These are phyloP conservation scores for Cheilosia vulpina DNA, from an alignment of 2,888 invertebrate species.

Conservation along the genomic window DNA sequence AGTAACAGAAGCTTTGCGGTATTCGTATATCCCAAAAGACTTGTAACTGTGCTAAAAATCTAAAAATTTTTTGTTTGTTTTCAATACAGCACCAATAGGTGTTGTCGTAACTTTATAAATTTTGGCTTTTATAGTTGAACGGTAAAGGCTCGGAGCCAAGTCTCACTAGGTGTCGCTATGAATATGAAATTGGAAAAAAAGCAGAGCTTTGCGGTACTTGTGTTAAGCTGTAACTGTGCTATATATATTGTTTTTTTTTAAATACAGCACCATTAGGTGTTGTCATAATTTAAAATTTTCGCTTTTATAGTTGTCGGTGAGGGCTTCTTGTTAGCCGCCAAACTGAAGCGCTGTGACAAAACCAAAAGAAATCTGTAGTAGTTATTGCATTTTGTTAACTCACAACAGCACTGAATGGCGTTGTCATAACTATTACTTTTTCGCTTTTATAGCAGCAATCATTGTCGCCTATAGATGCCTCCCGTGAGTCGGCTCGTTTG, in stretches of 20 bases:
- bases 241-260: slow-evolving; percentile 4
- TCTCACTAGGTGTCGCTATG: not conserved
- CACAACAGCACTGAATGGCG: slow-evolving; percentile 30
- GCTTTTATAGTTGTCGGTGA: slow-evolving; percentile 46
- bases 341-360: slow-evolving; percentile 13
- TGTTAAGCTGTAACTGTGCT: not conserved
- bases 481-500: not conserved
- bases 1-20: not conserved
- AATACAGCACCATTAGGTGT: slow-evolving; percentile 31
- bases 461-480: slow-evolving; percentile 6
- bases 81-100: slow-evolving; percentile 7
- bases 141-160: not conserved
- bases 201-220: not conserved
- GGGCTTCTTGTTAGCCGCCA: not conserved
- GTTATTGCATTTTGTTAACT: slow-evolving; percentile 2
- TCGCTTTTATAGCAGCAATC: slow-evolving; percentile 36
- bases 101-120: slow-evolving; percentile 16
- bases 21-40: not conserved
- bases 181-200: not conserved
- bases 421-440: slow-evolving; percentile 49
- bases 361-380: slow-evolving; percentile 14
- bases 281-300: slow-evolving; percentile 49
- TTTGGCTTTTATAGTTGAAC: slow-evolving; percentile 13
- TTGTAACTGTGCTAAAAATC: not conserved
- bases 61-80: not conserved